phyloP scores from a whole-genome alignment of 2,888 invertebrate species.

The Acronicta aceris region DNA sequence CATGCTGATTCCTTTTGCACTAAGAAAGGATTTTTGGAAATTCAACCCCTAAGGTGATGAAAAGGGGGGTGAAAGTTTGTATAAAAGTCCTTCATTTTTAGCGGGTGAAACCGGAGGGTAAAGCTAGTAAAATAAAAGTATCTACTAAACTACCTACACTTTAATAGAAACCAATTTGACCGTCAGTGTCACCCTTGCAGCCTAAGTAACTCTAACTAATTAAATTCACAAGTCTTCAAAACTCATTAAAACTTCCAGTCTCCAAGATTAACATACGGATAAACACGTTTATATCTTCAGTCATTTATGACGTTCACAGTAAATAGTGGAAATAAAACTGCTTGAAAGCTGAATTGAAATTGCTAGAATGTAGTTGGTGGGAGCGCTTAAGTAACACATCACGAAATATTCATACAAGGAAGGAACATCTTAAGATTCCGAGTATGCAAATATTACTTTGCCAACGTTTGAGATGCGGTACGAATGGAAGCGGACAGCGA shows the following conservation, averaged over 20 bases:
- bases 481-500: slow-evolving; percentile 6
- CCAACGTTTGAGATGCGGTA: slow-evolving; percentile 47
- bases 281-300: slow-evolving; percentile 20
- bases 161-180: no score
- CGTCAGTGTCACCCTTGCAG: no score
- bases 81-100: no score
- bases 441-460: slow-evolving; percentile 60
- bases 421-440: slow-evolving; percentile 59
- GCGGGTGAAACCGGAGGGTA: no score
- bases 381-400: slow-evolving; percentile 52
- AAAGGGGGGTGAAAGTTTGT: no score
- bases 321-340: slow-evolving; percentile 42
- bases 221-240: slow-evolving; percentile 2
- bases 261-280: slow-evolving; percentile 6
- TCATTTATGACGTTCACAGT: slow-evolving; percentile 9
- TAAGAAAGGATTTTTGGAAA: no score
- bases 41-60: no score
- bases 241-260: slow-evolving; percentile 12
- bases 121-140: no score
- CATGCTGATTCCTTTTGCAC: no score
- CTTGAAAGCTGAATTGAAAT: slow-evolving; percentile 40
- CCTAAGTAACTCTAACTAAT: background rate
- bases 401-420: slow-evolving; percentile 57
- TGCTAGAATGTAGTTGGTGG: slow-evolving; percentile 27
- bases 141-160: no score